These are phyloP conservation scores for Physella acuta DNA, from an alignment of 1,140 invertebrate genomes.

Conservation along the genomic window DNA sequence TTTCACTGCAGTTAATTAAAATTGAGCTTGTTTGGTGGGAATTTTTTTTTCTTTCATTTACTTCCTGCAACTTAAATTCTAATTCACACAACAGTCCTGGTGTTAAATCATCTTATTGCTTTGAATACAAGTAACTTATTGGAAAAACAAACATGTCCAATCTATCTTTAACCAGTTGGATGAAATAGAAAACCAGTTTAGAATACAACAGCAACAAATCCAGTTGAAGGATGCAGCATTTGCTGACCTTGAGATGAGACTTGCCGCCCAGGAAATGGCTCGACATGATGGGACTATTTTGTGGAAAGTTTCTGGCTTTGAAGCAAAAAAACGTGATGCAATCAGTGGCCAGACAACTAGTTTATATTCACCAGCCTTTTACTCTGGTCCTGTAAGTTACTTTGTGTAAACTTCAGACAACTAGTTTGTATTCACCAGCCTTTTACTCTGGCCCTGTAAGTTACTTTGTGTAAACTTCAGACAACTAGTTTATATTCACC, in stretches of 20 bases:
- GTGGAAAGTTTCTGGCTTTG: slow-evolving; percentile 53
- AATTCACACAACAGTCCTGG: neutral
- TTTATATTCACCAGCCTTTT: slow-evolving; percentile 55
- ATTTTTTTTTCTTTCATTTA: neutral
- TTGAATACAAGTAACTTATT: neutral
- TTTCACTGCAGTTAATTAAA: too few relatives aligned
- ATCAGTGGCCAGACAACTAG: slow-evolving; percentile 46
- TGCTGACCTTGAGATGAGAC: slow-evolving; percentile 39
- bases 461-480: too few relatives aligned
- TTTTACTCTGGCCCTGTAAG: too few relatives aligned
- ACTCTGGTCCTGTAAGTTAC: slow-evolving; percentile 38
- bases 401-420: neutral
- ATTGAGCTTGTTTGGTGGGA: too few relatives aligned
- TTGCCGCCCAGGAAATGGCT: slow-evolving; percentile 40
- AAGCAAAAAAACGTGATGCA: slow-evolving; percentile 45
- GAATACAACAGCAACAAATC: slow-evolving; percentile 36
- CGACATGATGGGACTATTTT: slow-evolving; percentile 51
- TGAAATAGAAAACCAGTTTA: slow-evolving; percentile 34
- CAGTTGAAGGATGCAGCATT: slow-evolving; percentile 42
- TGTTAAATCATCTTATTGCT: neutral
- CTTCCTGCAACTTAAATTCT: neutral
- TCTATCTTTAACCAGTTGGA: slow-evolving; percentile 24
- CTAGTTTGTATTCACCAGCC: too few relatives aligned
- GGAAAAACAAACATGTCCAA: too few relatives aligned
- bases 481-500: too few relatives aligned